Conservation (phyloP, 2,888 invertebrate species). For the Bembecia ichneumoniformis region DNA sequence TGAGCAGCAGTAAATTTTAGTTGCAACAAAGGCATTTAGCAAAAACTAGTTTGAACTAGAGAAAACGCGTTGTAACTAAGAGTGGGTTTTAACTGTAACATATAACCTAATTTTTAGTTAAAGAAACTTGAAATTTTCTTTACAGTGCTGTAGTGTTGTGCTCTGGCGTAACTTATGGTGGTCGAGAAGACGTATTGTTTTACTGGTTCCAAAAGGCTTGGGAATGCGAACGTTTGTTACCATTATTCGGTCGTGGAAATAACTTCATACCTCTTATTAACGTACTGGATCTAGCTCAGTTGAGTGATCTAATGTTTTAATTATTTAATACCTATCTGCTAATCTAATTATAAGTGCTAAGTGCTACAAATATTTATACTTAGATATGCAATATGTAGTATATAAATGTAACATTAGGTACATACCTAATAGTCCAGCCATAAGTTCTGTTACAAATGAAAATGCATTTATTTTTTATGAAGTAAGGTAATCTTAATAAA, state of each 20-base stretch:
- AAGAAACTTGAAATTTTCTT: not conserved
- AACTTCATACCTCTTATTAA: conserved; percentile 77
- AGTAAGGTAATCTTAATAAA: too few species aligned
- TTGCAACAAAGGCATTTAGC: too few species aligned
- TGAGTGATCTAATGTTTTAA: not conserved
- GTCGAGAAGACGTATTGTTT: conserved; percentile 72
- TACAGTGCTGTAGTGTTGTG: conserved; percentile 67
- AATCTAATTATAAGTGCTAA: not conserved
- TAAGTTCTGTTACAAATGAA: too few species aligned
- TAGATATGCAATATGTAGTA: too few species aligned
- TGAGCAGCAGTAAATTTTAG: too few species aligned
- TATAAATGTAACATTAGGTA: too few species aligned
- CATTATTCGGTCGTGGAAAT: conserved; percentile 70
- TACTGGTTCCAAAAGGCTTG: conserved; percentile 78
- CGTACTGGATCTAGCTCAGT: conserved; percentile 74
- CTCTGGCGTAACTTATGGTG: conserved; percentile 75
- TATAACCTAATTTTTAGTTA: not conserved
- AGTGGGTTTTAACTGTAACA: too few species aligned
- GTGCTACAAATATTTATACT: too few species aligned
- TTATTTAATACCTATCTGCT: not conserved
- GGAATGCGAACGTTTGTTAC: conserved; percentile 73
- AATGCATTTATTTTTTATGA: too few species aligned
- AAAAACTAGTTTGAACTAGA: too few species aligned
- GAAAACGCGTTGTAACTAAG: too few species aligned
- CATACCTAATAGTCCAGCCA: too few species aligned